Evolutionary conservation across 1,140 invertebrate species (phyloP).

Genomic region (Piezodorus guildinii): DNA sequence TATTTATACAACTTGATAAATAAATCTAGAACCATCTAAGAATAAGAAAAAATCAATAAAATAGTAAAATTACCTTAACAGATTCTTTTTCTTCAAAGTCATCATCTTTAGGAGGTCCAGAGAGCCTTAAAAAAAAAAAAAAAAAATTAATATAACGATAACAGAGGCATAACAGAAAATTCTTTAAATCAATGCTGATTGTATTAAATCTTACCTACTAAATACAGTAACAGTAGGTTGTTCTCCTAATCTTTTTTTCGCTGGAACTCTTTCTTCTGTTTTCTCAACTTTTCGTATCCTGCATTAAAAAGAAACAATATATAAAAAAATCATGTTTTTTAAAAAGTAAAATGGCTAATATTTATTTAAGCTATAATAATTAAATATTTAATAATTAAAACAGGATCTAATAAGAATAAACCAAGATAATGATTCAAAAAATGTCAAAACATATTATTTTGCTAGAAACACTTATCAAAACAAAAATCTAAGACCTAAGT

Average conservation of each 20-base stretch:
- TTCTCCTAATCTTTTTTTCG: conserved; percentile 28
- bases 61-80: conserved; percentile 1
- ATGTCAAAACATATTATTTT: no score
- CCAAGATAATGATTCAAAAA: no score
- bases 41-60: no score
- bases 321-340: no score
- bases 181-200: not conserved
- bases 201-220: conserved; percentile 27
- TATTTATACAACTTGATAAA: no score
- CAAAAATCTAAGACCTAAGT: no score
- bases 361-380: no score
- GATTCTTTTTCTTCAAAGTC: conserved; percentile 18
- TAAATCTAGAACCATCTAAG: no score
- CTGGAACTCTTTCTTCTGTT: conserved; percentile 24
- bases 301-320: not conserved
- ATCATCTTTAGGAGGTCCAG: conserved; percentile 27
- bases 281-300: conserved; percentile 21
- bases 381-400: no score
- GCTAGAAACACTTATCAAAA: no score
- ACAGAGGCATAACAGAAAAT: not conserved
- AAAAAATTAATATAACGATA: not conserved
- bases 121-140: conserved; percentile 25
- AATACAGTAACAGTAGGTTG: conserved; percentile 28
- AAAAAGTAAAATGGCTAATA: no score
- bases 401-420: no score